Percentiles rank a stretch among this genome's conserved stretches.
Conservation (phyloP, 2,888 invertebrate genomes). For the Leptinotarsa haldemani region DNA sequence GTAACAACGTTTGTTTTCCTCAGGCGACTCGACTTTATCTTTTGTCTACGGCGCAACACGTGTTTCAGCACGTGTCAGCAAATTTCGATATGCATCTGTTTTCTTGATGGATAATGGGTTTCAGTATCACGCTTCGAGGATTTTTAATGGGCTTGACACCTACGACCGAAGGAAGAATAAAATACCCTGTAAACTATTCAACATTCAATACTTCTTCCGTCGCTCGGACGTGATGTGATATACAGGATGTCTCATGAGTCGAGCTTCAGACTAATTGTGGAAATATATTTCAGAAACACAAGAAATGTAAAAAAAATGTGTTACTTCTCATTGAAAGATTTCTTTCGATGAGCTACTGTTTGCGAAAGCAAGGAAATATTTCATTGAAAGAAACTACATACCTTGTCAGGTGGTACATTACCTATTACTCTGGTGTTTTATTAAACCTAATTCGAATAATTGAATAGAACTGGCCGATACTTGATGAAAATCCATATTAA, state of each 20-base stretch:
- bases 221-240: background rate
- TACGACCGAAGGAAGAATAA: conserved; percentile 4
- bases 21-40: conserved; percentile 36
- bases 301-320: no score
- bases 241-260: background rate
- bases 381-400: no score
- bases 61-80: conserved; percentile 42
- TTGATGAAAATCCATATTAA: no score
- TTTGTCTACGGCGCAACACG: conserved; percentile 39
- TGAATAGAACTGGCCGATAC: no score
- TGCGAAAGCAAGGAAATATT: no score
- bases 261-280: no score
- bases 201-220: background rate
- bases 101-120: conserved; percentile 39
- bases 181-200: background rate
- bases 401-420: no score
- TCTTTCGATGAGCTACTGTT: no score
- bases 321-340: no score
- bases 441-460: no score
- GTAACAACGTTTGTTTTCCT: conserved; percentile 31
- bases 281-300: no score
- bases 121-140: conserved; percentile 33
- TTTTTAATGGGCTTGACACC: conserved; percentile 35
- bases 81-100: conserved; percentile 41
- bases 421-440: no score